Percentiles rank a stretch among this genome's conserved stretches.
Evolutionary conservation across 2,797 vertebrate species (phyloP).

Genomic region (Xenopus petersii): DNA sequence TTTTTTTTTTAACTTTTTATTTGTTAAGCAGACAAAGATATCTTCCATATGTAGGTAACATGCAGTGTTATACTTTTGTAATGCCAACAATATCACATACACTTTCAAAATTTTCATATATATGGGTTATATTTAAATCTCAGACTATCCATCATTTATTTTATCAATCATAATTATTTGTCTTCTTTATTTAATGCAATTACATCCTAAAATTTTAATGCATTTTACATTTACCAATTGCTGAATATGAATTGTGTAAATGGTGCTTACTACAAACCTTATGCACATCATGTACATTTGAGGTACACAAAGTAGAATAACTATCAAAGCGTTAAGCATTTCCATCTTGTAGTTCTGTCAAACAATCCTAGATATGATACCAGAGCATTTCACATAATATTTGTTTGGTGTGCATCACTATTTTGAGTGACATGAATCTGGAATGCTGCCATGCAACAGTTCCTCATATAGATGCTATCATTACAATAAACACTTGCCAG

Average conservation of each 20-base stretch:
- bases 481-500: background rate
- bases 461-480: background rate
- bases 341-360: background rate
- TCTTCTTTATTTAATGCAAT: conserved; percentile 40
- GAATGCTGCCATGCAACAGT: conserved; percentile 1
- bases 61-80: too few relatives aligned
- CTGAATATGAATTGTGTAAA: background rate
- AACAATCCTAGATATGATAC: background rate
- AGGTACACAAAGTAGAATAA: conserved; percentile 8
- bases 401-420: conserved; percentile 5
- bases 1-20: too few relatives aligned
- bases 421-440: background rate
- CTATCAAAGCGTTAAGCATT: background rate
- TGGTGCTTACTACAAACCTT: conserved; percentile 43
- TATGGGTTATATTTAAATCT: too few relatives aligned
- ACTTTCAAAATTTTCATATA: too few relatives aligned
- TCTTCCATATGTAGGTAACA: too few relatives aligned
- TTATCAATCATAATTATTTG: conserved; percentile 25
- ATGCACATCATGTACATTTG: conserved; percentile 43
- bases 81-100: too few relatives aligned
- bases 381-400: background rate
- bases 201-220: conserved; percentile 44
- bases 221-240: conserved; percentile 30
- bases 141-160: background rate
- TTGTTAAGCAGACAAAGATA: too few relatives aligned